Evolutionary conservation across 2,113 vertebrate genomes (phyloP), one percentile per base, ranked within the genome.

Genomic region (Albula goreensis): DNA sequence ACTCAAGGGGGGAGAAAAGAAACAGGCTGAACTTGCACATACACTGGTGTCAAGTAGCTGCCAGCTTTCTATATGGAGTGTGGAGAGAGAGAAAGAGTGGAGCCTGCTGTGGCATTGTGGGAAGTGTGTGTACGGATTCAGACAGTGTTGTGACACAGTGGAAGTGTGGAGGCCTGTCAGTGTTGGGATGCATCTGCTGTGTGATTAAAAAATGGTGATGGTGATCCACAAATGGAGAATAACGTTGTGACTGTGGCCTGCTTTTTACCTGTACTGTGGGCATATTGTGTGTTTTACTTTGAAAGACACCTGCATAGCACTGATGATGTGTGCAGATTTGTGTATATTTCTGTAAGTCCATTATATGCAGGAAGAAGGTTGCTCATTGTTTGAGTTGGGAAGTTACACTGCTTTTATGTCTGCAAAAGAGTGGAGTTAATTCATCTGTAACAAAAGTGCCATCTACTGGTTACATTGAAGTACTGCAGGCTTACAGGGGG

Each of bases 381-480:
- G 78, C 90, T 91, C 90, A 88, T 90, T 83, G 85, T 87, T 86
- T 85, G 81, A 83, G 48, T 56, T 49, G 60, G 53, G 57, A 50
- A 31, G 70, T 8, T 10, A 0, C n/a, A 7, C 25, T 10, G n/a
- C 22, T 74, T 31, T 66, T 22, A 66, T 70, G 13, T 83, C 3
- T 50, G 10, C 5, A 9, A 17, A 19, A 22, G 80, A 82, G 70
- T 57, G 50, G 25, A 78, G 41, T 85, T 50, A 78, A 89, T 84
- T 91, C 87, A 1, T 81, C 93, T 94, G 94, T 93, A 94, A 90
- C 95, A 89, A 95, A 94, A 95, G 93, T 95, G 95, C 95, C 95
- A 95, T 93, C 95, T 96, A 2, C 93, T 95, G 95, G 94, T 81
- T 1, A 7, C 7, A 19, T 9, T 6, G 0, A 0, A 52, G 90